Conservation (phyloP, 2,888 invertebrate genomes). For the Sympetrum striolatum region DNA sequence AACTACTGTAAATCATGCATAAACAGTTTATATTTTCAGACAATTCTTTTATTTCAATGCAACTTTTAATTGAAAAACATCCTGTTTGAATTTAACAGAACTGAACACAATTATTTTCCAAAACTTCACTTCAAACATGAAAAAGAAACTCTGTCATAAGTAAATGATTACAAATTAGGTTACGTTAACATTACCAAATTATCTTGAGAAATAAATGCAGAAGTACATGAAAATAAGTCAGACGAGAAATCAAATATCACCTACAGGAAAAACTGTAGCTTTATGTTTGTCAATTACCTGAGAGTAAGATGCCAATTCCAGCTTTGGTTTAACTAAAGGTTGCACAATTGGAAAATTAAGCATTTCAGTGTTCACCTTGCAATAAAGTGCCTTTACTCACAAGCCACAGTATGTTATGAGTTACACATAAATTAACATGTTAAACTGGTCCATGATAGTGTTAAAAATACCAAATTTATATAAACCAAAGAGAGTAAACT, state of each 20-base stretch:
- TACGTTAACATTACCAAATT: no score
- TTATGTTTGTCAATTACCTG: neutral
- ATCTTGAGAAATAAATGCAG: no score
- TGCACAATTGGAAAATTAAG: neutral
- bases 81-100: neutral
- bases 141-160: no score
- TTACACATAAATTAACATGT: neutral
- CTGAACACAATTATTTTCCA: neutral
- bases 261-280: neutral
- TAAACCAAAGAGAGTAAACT: no score
- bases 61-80: neutral
- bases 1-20: neutral
- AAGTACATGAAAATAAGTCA: no score
- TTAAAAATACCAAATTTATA: no score
- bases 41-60: neutral
- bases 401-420: neutral
- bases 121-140: neutral
- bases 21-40: conserved; percentile 9
- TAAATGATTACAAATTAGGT: no score
- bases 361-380: no score
- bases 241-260: no score
- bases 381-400: no score
- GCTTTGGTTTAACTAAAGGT: neutral
- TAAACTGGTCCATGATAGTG: neutral
- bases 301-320: neutral